Evolutionary conservation across 1,140 invertebrate species (phyloP), one percentile per base, ranked within the genome.

Genomic region (Lepidurus packardi): DNA sequence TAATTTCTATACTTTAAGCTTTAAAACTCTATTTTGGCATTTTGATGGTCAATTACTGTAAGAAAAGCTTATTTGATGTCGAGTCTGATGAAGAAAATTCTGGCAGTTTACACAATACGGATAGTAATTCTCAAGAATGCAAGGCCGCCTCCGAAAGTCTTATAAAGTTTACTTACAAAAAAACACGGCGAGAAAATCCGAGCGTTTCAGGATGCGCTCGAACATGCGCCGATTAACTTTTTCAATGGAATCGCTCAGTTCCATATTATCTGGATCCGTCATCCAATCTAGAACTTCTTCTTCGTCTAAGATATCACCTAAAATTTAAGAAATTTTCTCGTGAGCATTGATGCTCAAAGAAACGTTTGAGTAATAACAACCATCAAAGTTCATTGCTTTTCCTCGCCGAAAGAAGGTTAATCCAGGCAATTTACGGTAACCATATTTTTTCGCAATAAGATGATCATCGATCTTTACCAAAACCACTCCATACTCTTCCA

Each of bases 361-460:
- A 77, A 77, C 13, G 1, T 16, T 21, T 21, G 10, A 53, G 43
- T 24, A 42, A 34, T 13, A 79, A 82, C 81, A 82, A 87, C 94
- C 95, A 83, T 95, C 93, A 83, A 96, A 97, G 84, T 95, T 95
- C 11, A 96, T 94, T 74, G 90, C 90, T 86, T 96, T 96, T 73
- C 90, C 92, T 85, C 95, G 95, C 45, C 94, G 89, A 86, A 97
- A 97, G 82, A 95, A 96, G 11, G 94, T 94, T 1, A 97, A 90
- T 1, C 94, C 94, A 1, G 95, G 94, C 43, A 93, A 93, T 83
- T 94, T 92, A 81, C 94, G 88, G 83, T 90, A 94, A 1, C 95
- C 94, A 85, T 95, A 96, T 83, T 97, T 97, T 85, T 97, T 97
- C 2, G 95, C 94, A 93, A 98, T 96, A 21, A 97, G 83, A 25